Base-by-base conservation (phyloP, 2,113 vertebrate genomes). In the Psettodes erumei region DNA sequence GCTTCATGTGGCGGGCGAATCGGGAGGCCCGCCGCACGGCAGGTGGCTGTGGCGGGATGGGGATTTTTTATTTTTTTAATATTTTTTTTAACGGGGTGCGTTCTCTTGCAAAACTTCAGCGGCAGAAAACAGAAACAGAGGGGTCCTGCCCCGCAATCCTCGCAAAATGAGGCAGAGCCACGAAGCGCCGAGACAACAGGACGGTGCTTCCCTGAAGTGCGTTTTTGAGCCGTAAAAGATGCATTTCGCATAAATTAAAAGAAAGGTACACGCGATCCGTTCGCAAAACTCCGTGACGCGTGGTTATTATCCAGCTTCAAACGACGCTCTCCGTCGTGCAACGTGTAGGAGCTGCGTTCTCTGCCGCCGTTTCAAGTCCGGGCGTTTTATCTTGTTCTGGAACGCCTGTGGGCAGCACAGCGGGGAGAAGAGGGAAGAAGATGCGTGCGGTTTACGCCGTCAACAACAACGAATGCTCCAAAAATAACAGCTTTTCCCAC, bases 381-480 rank as follows among this genome's bases (percentile, higher is more conserved):
- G 53, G 45, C 12, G 47, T 84, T 84, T 84, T 80, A 83, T 87
- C 61, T 86, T 80, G 77, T 73, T 61, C 13, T 56, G 70, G 64
- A 75, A 84, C n/a, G 79, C 86, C 81, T 88, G 28, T 73, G 68
- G 81, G 88, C 79, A 67, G 68, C 70, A 60, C 67, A 84, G 68
- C 73, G 40, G 60, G 78, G 56, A 71, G 75, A 77, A 27, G 72
- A 77, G n/a, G 59, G 43, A 56, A 69, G 54, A 63, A 75, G 66
- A 75, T 68, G 69, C 72, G 63, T 38, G 71, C 1, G 55, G 35
- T 77, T 48, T 54, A 63, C 16, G 4, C 48, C 51, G 58, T 68
- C 65, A 82, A 62, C 64, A 70, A 61, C 70, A 74, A 50, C 55
- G 37, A 64, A 64, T 42, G 35, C 68, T 67, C 55, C 69, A 71